Evolutionary conservation across 1,140 invertebrate species (phyloP).

Genomic region (Galleria mellonella): DNA sequence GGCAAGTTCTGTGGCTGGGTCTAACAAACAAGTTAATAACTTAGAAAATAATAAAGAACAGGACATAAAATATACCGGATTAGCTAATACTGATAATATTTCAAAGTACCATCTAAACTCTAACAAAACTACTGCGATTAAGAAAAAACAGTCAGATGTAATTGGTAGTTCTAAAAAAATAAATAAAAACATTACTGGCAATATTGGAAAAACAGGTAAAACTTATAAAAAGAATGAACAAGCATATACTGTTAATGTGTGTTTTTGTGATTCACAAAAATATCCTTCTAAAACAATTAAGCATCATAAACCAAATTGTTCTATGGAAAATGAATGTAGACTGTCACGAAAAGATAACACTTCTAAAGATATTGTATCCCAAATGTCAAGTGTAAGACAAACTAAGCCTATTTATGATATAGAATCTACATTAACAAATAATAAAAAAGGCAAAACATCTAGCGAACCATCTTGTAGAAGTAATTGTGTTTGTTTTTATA

Average conservation of each 20-base stretch:
- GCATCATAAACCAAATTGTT: too few species aligned
- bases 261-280: conserved; percentile 30
- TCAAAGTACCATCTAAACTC: neutral
- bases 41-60: too few species aligned
- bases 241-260: conserved; percentile 47
- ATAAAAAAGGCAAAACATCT: neutral
- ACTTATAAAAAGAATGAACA: conserved; percentile 25
- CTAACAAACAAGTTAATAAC: too few species aligned
- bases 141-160: conserved; percentile 1
- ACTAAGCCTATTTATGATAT: conserved; percentile 24
- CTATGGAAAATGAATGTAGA: too few species aligned
- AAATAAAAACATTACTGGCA: neutral
- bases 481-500: conserved; percentile 48
- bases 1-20: too few species aligned
- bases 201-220: neutral
- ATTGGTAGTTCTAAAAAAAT: neutral
- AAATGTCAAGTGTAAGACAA: conserved; percentile 20
- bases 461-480: conserved; percentile 15
- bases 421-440: neutral
- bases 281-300: neutral
- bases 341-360: too few species aligned
- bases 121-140: neutral
- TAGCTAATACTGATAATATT: too few species aligned
- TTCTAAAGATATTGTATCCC: conserved; percentile 7
- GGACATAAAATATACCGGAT: too few species aligned